Percentiles rank a stretch among this genome's conserved stretches.
These are phyloP conservation scores for Crepidodera aurea DNA, from an alignment of 2,888 invertebrate genomes.

Conservation along the genomic window DNA sequence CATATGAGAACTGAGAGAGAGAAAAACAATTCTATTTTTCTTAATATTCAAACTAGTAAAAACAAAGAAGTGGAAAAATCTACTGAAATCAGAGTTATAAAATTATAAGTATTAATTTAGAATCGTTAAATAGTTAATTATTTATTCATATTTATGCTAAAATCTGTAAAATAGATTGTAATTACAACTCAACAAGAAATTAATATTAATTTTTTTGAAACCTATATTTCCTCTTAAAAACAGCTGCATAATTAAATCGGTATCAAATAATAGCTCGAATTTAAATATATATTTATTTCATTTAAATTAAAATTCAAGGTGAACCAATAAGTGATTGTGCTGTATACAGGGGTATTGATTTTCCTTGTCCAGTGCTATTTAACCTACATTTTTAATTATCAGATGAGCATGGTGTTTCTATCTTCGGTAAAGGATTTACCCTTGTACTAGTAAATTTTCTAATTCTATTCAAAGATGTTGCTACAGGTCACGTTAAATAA, in stretches of 20 bases:
- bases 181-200: conserved; percentile 8
- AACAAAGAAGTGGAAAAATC: too few relatives aligned
- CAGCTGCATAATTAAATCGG: neutral
- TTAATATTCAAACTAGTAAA: too few relatives aligned
- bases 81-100: too few relatives aligned
- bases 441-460: conserved; percentile 6
- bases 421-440: conserved; percentile 8
- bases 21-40: too few relatives aligned
- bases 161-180: conserved; percentile 13
- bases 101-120: too few relatives aligned
- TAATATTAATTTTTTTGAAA: conserved; percentile 4
- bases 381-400: conserved; percentile 22
- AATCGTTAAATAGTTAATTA: too few relatives aligned
- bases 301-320: conserved; percentile 16
- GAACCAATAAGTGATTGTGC: neutral
- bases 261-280: neutral
- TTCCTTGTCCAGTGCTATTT: neutral
- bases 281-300: conserved; percentile 9
- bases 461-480: conserved; percentile 6
- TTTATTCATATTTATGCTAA: too few relatives aligned
- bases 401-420: conserved; percentile 10
- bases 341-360: neutral
- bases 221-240: neutral
- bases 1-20: too few relatives aligned
- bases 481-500: neutral